A percentile compares a stretch with the other conserved stretches of the same genome.
Conservation (phyloP, 2,888 invertebrate species). For the Drosophila mettleri region DNA sequence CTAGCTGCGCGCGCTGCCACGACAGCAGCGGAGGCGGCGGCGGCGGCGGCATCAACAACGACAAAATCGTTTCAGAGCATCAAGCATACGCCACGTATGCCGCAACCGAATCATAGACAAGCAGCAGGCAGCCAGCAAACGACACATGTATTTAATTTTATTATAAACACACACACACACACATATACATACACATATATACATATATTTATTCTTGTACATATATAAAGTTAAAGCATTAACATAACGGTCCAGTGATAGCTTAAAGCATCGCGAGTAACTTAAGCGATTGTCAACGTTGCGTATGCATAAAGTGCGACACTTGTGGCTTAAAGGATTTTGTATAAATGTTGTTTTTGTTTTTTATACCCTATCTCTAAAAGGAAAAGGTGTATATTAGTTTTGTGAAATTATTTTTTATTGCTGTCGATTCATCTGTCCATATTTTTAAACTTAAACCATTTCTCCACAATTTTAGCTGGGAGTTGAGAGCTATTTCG, state of each 20-base stretch:
- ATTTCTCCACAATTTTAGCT: too few species aligned
- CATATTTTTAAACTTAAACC: too few species aligned
- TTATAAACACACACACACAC: conserved; percentile 33
- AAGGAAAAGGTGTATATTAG: too few species aligned
- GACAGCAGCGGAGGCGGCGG: conserved; percentile 19
- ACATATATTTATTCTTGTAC: background rate
- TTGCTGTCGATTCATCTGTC: too few species aligned
- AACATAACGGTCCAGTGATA: conserved; percentile 24
- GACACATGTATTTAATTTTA: conserved; percentile 73
- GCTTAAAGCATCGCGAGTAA: conserved; percentile 37
- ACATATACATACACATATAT: background rate
- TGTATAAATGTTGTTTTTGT: background rate
- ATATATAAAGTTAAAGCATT: conserved; percentile 34
- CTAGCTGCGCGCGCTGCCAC: conserved; percentile 26
- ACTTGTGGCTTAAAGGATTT: conserved; percentile 47
- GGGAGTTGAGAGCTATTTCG: too few species aligned
- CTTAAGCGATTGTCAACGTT: conserved; percentile 31
- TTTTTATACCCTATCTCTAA: too few species aligned
- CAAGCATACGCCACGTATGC: conserved; percentile 70
- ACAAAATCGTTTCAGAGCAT: conserved; percentile 51
- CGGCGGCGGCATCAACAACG: conserved; percentile 23
- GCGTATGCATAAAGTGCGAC: conserved; percentile 45
- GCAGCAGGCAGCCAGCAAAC: conserved; percentile 24
- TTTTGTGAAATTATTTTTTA: too few species aligned
- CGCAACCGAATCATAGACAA: conserved; percentile 68